phyloP scores from a whole-genome alignment of 2,113 vertebrate species.

The Ictidomys tridecemlineatus region DNA sequence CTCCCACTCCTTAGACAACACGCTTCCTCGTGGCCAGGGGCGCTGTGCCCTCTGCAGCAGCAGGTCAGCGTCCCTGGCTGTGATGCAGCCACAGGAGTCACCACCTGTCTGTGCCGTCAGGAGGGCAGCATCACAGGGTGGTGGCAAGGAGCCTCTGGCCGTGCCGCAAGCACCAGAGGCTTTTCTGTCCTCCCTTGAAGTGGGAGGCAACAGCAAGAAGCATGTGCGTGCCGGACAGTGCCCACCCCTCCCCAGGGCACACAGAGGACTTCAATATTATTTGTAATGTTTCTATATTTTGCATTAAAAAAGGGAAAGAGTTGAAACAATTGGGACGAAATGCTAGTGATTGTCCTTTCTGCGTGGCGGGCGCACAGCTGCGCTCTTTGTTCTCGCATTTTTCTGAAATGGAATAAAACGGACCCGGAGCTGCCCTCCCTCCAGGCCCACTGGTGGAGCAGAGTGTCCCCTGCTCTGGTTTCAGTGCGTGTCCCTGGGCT shows the following conservation, averaged over 20 bases:
- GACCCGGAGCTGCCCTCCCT: background rate
- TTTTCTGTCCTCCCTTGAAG: background rate
- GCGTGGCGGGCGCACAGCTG: slow-evolving; percentile 62
- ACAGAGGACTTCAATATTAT: slow-evolving; percentile 17
- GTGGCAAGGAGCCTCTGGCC: fast-evolving
- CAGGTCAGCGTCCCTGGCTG: background rate
- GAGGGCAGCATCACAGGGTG: background rate
- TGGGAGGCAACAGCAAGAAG: background rate
- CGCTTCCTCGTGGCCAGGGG: fast-evolving
- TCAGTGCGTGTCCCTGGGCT: background rate
- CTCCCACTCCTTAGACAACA: fast-evolving
- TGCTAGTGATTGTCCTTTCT: slow-evolving; percentile 17
- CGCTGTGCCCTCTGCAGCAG: fast-evolving
- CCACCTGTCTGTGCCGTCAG: fast-evolving
- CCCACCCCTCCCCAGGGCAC: background rate
- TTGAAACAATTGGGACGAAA: slow-evolving; percentile 33
- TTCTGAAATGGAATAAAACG: background rate
- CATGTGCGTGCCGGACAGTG: background rate
- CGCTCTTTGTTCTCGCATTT: slow-evolving; percentile 38
- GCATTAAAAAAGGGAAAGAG: slow-evolving; percentile 29
- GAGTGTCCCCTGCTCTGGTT: background rate
- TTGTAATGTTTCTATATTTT: slow-evolving; percentile 39
- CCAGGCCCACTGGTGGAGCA: fast-evolving
- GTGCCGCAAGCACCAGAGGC: fast-evolving
- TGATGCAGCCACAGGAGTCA: fast-evolving